Evolutionary conservation across 2,888 invertebrate genomes (phyloP), one percentile per base, ranked within the genome.

Genomic region (Gerris lacustris): DNA sequence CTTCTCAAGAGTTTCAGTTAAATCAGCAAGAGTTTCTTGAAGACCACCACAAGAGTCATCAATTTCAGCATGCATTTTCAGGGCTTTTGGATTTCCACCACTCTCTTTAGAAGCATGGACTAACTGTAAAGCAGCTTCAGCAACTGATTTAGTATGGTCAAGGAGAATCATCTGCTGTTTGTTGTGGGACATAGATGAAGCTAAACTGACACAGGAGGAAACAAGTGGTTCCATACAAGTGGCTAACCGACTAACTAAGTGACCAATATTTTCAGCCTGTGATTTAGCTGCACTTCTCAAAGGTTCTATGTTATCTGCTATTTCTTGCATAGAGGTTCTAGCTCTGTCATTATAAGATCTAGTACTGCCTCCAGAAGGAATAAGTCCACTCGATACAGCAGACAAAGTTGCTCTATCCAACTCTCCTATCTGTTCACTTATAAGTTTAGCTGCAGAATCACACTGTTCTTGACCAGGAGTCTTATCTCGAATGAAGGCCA

Each of bases 401-500:
- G 92, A 90, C 79, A 97, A 84, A 5, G 92, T 90, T 0, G 92
- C 92, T 73, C 91, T 89, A 80, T 97, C 96, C 70, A 98, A 82
- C 69, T 91, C 89, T 0, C 91, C 85, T 6, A 94, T 88, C 76
- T 89, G 87, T 1, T 85, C 84, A 74, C 86, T 87, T 7, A 98
- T 82, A 0, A 88, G 87, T 55, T 92, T 90, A 63, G 95, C 85
- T 0, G 92, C 93, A 0, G 86, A 84, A 67, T 92, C 90, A 80
- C 98, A 96, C 80, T 99, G 98, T 6, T 89, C 87, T 80, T 97
- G 96, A 0, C 98, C 98, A 0, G 98, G 98, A 0, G 97, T 96
- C 77, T 93, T 93, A 79, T 96, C 96, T 69, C 92, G 88, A 76
- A 97, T 94, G 74, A 94, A 92, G 15, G 93, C 88, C 6, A 97